Conservation (phyloP, 2,113 vertebrate genomes). For the Serilophus lunatus region DNA sequence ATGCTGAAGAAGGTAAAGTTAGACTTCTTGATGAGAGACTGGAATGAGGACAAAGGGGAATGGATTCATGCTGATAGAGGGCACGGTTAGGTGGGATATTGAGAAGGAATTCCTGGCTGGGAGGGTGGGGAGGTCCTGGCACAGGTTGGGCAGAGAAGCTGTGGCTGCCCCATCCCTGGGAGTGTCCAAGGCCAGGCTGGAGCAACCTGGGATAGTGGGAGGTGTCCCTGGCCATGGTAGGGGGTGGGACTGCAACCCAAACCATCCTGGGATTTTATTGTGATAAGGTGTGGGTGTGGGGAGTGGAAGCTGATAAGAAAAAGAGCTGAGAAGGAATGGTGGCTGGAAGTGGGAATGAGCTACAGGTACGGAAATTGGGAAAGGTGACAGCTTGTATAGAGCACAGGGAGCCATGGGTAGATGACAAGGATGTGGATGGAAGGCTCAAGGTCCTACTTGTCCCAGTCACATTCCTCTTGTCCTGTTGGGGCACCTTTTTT, state of each 20-base stretch:
- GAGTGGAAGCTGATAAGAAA: not conserved
- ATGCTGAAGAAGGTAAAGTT: not conserved
- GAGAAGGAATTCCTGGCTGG: not conserved
- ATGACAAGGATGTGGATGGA: not conserved
- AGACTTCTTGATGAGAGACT: not conserved
- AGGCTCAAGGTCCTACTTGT: not conserved
- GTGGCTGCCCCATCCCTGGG: not conserved
- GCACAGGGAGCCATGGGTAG: not conserved
- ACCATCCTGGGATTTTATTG: not conserved
- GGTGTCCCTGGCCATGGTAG: no score
- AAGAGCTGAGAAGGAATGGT: not conserved
- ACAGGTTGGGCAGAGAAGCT: not conserved
- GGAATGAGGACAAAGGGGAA: not conserved
- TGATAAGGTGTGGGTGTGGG: not conserved
- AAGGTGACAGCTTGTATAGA: not conserved
- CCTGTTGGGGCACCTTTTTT: not conserved
- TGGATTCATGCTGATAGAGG: not conserved
- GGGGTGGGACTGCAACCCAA: not conserved
- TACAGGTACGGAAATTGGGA: not conserved
- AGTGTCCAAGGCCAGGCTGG: not conserved
- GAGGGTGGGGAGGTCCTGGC: fast-evolving
- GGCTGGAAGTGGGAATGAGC: not conserved
- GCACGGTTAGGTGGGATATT: no score
- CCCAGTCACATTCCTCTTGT: not conserved
- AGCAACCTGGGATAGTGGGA: fast-evolving